Evolutionary conservation across 2,888 invertebrate genomes (phyloP).

Genomic region (Harpalus rubripes): DNA sequence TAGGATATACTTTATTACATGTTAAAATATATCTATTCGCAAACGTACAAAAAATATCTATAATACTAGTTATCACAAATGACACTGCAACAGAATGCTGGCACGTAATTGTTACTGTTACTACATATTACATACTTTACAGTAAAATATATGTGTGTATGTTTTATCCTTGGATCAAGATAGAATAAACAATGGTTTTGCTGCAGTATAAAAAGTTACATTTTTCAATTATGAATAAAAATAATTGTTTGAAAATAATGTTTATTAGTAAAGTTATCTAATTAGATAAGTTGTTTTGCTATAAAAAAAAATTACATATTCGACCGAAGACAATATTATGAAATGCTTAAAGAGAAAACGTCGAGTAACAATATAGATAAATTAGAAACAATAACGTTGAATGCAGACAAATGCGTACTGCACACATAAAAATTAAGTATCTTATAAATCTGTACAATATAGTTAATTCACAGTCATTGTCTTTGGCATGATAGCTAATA

Average conservation of each 20-base stretch:
- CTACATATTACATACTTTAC: constrained; percentile 42
- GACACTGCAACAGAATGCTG: constrained; percentile 66
- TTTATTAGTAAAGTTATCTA: too few relatives aligned
- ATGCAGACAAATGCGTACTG: background rate
- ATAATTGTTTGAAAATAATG: too few relatives aligned
- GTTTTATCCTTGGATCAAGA: background rate
- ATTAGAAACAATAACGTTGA: background rate
- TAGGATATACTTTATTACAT: constrained; percentile 56
- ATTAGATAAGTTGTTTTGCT: background rate
- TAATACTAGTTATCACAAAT: constrained; percentile 64
- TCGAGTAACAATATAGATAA: background rate
- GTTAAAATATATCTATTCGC: constrained; percentile 63
- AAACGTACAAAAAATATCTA: constrained; percentile 66
- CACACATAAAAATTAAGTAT: background rate
- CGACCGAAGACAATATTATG: background rate
- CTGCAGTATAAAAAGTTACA: constrained; percentile 28
- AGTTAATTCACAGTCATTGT: constrained; percentile 76
- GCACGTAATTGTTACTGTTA: constrained; percentile 60
- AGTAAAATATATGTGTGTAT: constrained; percentile 32
- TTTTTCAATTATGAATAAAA: background rate
- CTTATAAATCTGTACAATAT: constrained; percentile 9
- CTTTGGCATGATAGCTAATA: constrained; percentile 75
- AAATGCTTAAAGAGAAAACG: background rate
- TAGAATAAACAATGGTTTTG: constrained; percentile 16
- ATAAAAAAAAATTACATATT: background rate